These are phyloP conservation scores for Picathartes gymnocephalus DNA, from an alignment of 2,113 vertebrate species.

Conservation along the genomic window DNA sequence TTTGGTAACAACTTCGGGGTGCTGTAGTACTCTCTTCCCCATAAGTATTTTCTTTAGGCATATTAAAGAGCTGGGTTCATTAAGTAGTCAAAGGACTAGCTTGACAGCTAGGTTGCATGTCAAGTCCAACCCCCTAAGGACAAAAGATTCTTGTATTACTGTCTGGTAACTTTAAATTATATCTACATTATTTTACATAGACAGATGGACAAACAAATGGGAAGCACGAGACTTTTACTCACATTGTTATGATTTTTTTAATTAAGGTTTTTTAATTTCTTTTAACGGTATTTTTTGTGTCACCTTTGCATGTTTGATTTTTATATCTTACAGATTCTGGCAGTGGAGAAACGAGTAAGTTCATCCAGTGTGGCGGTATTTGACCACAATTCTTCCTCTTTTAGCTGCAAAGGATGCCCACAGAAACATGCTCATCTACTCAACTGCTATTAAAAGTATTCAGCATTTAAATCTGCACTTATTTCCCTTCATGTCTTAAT, in stretches of 20 bases:
- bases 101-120: background rate
- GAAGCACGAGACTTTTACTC: background rate
- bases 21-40: background rate
- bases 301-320: background rate
- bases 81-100: background rate
- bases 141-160: background rate
- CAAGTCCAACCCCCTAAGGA: background rate
- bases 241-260: background rate
- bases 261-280: background rate
- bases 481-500: background rate
- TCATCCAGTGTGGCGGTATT: background rate
- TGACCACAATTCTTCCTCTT: background rate
- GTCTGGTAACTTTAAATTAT: background rate
- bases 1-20: background rate
- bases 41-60: background rate
- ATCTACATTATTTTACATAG: background rate
- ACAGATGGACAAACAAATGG: background rate
- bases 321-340: background rate
- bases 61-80: background rate
- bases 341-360: background rate
- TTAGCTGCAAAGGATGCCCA: background rate
- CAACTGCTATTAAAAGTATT: background rate
- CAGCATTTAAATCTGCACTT: background rate
- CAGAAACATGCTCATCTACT: background rate
- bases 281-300: background rate